phyloP scores from a whole-genome alignment of 2,113 vertebrate species.

The Arenaria interpres region DNA sequence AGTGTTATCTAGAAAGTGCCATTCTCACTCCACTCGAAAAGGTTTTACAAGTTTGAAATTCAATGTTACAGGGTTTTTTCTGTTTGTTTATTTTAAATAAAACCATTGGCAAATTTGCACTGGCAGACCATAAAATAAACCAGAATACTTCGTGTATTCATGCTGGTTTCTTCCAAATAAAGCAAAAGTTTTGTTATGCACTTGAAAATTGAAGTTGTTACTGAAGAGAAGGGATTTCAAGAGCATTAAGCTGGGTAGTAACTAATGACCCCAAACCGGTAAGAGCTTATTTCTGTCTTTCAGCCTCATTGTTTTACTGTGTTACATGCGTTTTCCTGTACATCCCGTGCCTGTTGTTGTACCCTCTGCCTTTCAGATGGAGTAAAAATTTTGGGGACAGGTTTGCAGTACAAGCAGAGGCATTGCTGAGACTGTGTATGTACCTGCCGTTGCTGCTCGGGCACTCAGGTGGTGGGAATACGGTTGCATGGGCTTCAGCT shows the following conservation, averaged over 20 bases:
- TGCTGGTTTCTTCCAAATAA: background rate
- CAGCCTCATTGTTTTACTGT: background rate
- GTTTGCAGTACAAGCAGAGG: background rate
- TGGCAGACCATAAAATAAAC: background rate
- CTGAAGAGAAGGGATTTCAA: background rate
- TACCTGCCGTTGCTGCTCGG: background rate
- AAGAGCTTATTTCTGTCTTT: background rate
- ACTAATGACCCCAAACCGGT: background rate
- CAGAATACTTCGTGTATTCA: background rate
- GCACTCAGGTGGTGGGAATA: background rate
- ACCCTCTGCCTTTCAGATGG: background rate
- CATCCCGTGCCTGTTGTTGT: background rate
- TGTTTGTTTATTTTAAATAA: background rate
- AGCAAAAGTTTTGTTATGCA: background rate
- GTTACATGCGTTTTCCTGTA: fast-evolving
- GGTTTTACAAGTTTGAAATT: background rate
- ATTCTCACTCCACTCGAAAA: background rate
- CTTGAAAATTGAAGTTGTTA: background rate
- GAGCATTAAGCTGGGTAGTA: background rate
- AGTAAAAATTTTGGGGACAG: background rate
- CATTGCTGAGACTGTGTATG: background rate
- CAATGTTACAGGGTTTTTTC: background rate
- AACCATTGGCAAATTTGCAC: background rate
- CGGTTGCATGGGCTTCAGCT: background rate
- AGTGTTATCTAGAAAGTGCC: background rate